Conservation (phyloP, 2,113 vertebrate species). For the Otocyon megalotis region DNA sequence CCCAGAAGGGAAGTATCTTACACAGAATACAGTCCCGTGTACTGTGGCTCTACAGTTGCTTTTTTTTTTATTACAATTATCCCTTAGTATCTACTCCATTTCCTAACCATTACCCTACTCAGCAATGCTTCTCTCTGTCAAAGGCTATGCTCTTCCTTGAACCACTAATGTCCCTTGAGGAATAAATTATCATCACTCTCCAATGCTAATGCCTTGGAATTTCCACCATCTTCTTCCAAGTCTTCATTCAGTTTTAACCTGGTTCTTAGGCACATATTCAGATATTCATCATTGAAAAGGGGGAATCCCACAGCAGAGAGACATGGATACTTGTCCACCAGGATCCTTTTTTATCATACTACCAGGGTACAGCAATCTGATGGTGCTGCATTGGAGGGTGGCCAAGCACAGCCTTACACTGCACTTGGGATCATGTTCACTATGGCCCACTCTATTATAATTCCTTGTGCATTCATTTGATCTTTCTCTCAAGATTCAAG, state of each 20-base stretch:
- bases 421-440: background rate
- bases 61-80: background rate
- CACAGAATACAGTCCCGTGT: background rate
- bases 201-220: background rate
- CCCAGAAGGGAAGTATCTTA: background rate
- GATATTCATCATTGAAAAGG: background rate
- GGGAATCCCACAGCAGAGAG: background rate
- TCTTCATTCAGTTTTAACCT: background rate
- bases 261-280: background rate
- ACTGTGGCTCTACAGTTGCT: background rate
- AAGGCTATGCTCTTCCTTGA: background rate
- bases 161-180: background rate
- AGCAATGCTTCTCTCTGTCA: background rate
- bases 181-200: background rate
- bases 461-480: background rate
- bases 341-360: background rate
- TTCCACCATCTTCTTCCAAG: background rate
- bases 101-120: background rate
- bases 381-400: background rate
- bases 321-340: background rate
- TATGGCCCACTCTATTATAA: background rate
- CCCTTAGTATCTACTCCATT: background rate
- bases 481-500: slow-evolving; percentile 11
- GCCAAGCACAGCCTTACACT: background rate
- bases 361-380: background rate